These are phyloP conservation scores for Phaetusa simplex DNA, from an alignment of 2,113 vertebrate genomes.

Conservation along the genomic window DNA sequence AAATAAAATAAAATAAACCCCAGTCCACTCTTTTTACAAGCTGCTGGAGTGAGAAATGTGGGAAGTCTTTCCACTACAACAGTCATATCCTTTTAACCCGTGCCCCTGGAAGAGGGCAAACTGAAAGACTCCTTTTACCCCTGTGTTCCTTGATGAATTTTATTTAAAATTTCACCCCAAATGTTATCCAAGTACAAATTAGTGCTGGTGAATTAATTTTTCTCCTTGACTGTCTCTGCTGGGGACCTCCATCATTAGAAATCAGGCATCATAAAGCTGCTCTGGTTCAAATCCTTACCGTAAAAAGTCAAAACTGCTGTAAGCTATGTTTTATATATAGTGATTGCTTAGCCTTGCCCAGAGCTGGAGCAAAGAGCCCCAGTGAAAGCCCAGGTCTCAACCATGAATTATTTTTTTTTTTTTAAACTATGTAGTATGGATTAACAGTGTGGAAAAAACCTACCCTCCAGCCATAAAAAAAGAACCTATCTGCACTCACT, in stretches of 20 bases:
- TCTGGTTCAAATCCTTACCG: not conserved
- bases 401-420: not conserved
- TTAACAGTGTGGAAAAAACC: not conserved
- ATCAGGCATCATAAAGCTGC: not conserved
- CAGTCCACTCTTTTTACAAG: constrained; percentile 29
- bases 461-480: not conserved
- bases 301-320: not conserved
- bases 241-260: not conserved
- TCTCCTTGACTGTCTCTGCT: not conserved
- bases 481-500: not conserved
- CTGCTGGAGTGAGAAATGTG: constrained; percentile 38
- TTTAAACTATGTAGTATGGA: not conserved
- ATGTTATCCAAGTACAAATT: not conserved
- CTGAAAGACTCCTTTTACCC: constrained; percentile 3
- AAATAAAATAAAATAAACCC: constrained; percentile 7
- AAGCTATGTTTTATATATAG: not conserved
- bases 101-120: not conserved
- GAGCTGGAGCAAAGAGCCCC: not conserved
- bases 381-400: not conserved
- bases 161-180: not conserved
- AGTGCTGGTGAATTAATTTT: not conserved
- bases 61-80: constrained; percentile 27
- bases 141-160: not conserved
- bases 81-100: not conserved
- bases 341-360: not conserved